A percentile compares a stretch with the other conserved stretches of the same genome.
These are phyloP conservation scores for Rhodophaea formosa DNA, from an alignment of 2,888 invertebrate species.

Conservation along the genomic window DNA sequence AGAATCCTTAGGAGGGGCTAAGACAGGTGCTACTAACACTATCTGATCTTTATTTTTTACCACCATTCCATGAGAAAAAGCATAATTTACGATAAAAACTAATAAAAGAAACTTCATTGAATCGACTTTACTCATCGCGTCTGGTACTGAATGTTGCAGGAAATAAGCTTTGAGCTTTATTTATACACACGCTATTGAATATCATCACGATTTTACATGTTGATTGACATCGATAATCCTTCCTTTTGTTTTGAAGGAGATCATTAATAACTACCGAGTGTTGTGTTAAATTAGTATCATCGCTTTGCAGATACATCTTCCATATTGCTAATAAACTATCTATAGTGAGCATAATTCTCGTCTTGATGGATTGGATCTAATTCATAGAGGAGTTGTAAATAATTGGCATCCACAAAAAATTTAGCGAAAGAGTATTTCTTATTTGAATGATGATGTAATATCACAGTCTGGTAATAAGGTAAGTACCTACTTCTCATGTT, in stretches of 20 bases:
- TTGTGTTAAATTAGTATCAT: background rate
- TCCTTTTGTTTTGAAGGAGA: slow-evolving; percentile 32
- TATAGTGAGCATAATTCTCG: background rate
- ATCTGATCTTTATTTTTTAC: slow-evolving; percentile 33
- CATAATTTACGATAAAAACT: slow-evolving; percentile 19
- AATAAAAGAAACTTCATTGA: slow-evolving; percentile 19
- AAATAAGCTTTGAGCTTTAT: slow-evolving; percentile 51
- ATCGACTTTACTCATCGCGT: slow-evolving; percentile 48
- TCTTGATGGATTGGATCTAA: background rate
- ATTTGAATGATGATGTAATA: background rate
- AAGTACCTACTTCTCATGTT: background rate
- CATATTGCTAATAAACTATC: background rate
- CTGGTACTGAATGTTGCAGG: slow-evolving; percentile 44
- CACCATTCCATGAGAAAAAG: slow-evolving; percentile 21
- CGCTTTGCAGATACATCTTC: background rate
- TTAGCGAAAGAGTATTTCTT: background rate
- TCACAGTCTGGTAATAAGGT: background rate
- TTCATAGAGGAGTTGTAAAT: background rate
- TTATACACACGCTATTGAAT: slow-evolving; percentile 57
- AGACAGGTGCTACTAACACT: slow-evolving; percentile 51
- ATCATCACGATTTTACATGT: slow-evolving; percentile 56
- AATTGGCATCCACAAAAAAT: background rate
- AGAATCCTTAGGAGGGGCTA: slow-evolving; percentile 48
- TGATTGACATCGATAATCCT: slow-evolving; percentile 31
- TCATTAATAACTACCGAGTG: slow-evolving; percentile 2